A percentile compares a stretch with the other conserved stretches of the same genome.
Conservation (phyloP, 2,797 vertebrate species). For the Fistularia tabacaria region DNA sequence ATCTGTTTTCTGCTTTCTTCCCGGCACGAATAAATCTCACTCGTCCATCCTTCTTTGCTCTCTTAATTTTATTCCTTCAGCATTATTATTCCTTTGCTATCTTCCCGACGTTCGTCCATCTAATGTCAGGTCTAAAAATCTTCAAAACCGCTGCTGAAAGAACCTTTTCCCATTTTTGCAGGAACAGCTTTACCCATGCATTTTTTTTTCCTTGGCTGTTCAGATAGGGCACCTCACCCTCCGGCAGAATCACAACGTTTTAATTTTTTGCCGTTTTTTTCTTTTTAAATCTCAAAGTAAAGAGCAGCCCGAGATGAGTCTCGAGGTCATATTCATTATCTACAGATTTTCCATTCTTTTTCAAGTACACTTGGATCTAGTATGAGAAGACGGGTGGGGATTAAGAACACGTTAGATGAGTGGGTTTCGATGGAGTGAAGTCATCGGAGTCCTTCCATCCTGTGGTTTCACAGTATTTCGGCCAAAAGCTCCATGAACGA, state of each 20-base stretch:
- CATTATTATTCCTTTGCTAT: background rate
- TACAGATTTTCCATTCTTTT: constrained; percentile 29
- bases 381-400: too few relatives aligned
- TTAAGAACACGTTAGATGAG: constrained; percentile 3
- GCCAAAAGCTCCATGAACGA: constrained; percentile 8
- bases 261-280: too few relatives aligned
- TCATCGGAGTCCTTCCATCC: constrained; percentile 17
- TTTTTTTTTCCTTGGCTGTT: too few relatives aligned
- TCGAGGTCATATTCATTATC: constrained; percentile 20
- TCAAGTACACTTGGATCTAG: constrained; percentile 12
- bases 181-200: too few relatives aligned
- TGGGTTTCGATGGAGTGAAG: constrained; percentile 25
- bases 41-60: background rate
- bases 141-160: too few relatives aligned
- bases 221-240: background rate
- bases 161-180: too few relatives aligned
- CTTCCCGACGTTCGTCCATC: background rate
- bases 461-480: constrained; percentile 4
- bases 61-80: background rate
- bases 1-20: too few relatives aligned
- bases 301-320: background rate
- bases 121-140: too few relatives aligned
- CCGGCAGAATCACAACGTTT: background rate
- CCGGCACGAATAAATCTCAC: too few relatives aligned
- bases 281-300: background rate